Conservation (phyloP, 2,113 vertebrate genomes). For the Rhinoderma darwinii region DNA sequence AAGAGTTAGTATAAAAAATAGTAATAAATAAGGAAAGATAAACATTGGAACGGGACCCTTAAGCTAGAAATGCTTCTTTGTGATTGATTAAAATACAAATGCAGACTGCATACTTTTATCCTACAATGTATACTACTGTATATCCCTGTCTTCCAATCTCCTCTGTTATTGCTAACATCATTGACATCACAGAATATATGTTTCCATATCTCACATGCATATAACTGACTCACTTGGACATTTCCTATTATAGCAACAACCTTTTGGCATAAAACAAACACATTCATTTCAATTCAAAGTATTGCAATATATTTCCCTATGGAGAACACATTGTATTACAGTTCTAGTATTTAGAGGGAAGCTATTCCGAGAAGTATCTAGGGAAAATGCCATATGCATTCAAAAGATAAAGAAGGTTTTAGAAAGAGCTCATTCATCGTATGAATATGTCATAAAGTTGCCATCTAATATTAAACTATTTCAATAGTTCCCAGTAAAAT, state of each 20-base stretch:
- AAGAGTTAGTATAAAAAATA: not conserved
- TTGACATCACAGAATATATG: conserved; percentile 10
- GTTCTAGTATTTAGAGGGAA: conserved; percentile 19
- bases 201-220: not conserved
- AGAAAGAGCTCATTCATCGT: not conserved
- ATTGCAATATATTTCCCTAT: conserved; percentile 39
- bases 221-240: conserved; percentile 17
- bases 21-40: not conserved
- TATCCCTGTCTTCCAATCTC: not conserved
- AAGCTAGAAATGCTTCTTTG: not conserved
- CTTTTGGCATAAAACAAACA: conserved; percentile 27
- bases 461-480: conserved; percentile 10
- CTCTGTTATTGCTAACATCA: not conserved
- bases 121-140: not conserved
- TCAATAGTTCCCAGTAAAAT: not conserved
- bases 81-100: conserved; percentile 31
- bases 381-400: conserved; percentile 4
- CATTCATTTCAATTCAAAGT: conserved; percentile 34
- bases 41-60: not conserved
- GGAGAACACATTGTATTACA: conserved; percentile 32
- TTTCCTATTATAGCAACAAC: conserved; percentile 22
- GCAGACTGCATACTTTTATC: not conserved
- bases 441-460: not conserved
- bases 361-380: conserved; percentile 2
- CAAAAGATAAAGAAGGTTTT: conserved; percentile 8